Evolutionary conservation across 2,113 vertebrate species (phyloP), one percentile per base, ranked within the genome.

Genomic region (Centropristis striata): DNA sequence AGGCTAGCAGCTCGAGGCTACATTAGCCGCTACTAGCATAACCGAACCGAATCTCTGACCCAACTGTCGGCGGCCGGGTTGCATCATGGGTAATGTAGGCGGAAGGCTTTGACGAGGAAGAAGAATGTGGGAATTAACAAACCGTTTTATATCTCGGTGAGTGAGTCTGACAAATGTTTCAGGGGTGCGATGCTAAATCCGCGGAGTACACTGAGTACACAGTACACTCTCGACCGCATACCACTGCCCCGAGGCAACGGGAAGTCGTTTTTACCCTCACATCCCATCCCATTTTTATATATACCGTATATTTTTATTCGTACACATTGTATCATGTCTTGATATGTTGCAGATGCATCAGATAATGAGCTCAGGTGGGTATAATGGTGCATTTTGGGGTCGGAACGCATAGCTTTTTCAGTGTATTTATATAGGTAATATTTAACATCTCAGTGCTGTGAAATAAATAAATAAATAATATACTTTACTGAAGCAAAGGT

Each of bases 71-170:
- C 15, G 21, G 1, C 0, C 32, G 20, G 7, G 32, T 5, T 81
- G 85, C 21, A 81, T 74, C 50, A 4, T 87, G 78, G 80, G 66
- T 68, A 57, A 67, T 75, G 69, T 78, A 78, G 42, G 63, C 50
- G 5, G 1, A 8, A 15, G 1, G 14, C 20, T 50, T 58, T 47
- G 36, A 14, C 69, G 5, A 13, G 50, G 5, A 8, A 54, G 13
- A 53, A 10, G 13, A 2, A 67, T 8, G 18, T 25, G 20, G 42
- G 25, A 8, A 14, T 42, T 32, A 32, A 32, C 32, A 32, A 32
- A 32, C 32, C 32, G 32, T 32, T 32, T 32, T 32, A 42, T 32
- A 3, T 53, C n/a, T 53, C 8, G 15, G 23, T n/a, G n/a, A n/a
- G 21, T 44, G 14, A 27, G 23, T 42, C 39, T 32, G 32, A 18